phyloP scores from a whole-genome alignment of 2,888 invertebrate species.

The Slavum lentiscoides region DNA sequence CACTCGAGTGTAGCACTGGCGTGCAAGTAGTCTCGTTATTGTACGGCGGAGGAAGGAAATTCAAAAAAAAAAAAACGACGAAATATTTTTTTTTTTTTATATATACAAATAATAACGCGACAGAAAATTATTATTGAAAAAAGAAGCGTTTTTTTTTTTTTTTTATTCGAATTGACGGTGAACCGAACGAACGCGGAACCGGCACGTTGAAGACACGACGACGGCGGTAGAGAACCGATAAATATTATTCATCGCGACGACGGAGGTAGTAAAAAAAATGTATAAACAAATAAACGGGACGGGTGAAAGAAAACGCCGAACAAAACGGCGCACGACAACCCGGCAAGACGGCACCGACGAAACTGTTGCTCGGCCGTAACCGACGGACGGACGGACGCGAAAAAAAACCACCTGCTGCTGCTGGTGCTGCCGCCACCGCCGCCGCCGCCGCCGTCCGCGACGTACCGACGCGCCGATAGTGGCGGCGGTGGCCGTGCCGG shows the following conservation, averaged over 20 bases:
- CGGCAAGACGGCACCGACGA: constrained; percentile 20
- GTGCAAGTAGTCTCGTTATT: too few relatives aligned
- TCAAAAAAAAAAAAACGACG: too few relatives aligned
- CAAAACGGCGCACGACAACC: not conserved
- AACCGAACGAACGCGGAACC: not conserved
- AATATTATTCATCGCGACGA: too few relatives aligned
- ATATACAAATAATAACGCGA: too few relatives aligned
- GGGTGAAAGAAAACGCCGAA: not conserved
- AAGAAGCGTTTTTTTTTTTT: too few relatives aligned
- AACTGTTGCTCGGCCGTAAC: constrained; percentile 43
- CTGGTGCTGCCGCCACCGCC: constrained; percentile 8
- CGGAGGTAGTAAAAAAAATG: too few relatives aligned
- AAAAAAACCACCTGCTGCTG: constrained; percentile 48
- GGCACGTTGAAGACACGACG: not conserved
- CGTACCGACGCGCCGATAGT: not conserved
- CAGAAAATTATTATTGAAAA: too few relatives aligned
- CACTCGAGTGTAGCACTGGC: too few relatives aligned
- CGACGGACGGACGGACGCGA: constrained; percentile 29
- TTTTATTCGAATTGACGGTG: not conserved
- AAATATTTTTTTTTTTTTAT: too few relatives aligned
- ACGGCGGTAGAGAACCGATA: not conserved
- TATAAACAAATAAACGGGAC: too few relatives aligned
- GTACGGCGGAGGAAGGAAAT: too few relatives aligned
- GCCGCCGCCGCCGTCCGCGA: constrained; percentile 1
- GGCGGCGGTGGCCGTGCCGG: not conserved